Base-by-base conservation (phyloP, 2,797 vertebrate species). In the Myioborus miniatus region DNA sequence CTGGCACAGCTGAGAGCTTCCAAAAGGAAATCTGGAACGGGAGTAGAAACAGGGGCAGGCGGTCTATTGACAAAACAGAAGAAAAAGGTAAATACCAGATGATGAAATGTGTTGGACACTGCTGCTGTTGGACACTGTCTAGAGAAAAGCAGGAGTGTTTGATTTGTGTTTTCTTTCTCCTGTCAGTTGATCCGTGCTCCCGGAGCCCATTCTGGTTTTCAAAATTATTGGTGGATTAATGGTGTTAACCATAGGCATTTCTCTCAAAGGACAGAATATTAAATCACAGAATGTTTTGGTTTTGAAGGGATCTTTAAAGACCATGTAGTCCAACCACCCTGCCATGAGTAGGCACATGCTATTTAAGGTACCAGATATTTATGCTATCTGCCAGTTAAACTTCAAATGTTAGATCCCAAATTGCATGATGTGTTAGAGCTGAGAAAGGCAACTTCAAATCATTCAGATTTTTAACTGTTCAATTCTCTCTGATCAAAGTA, bases 1-100 rank as follows among this genome's bases (percentile, higher is more conserved):
- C 86, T 67, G 83, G 67, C 32, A 39, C 77, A 19, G 36, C 52
- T 52, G 85, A 79, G 30, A 70, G 82, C 58, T 93, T 94, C 79
- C 94, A 15, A 59, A 75, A 76, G 17, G 77, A 87, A 90, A 86
- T 79, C 59, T 93, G 94, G 95, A 90, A 74, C 0, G 67, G 88
- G 56, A 89, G 53, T 34, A 95, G 87, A 60, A 78, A 68, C 88
- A 94, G 97, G 68, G 75, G 23, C 20, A 97, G 80, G 91, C 95
- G 98, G n/a, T 91, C 96, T 16, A 5, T 27, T 17, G 74, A 12
- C 58, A 67, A 69, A 9, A 8, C 95, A 4, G 97, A 97, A 56
- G 96, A 98, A 41, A 82, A 91, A 96, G 97, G 98, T 98, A 96
- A 32, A 91, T 89, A 27, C 20, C 53, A 60, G 7, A 62, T 7